Conservation (phyloP, 1,140 invertebrate species). For the Drosophila tropicalis region DNA sequence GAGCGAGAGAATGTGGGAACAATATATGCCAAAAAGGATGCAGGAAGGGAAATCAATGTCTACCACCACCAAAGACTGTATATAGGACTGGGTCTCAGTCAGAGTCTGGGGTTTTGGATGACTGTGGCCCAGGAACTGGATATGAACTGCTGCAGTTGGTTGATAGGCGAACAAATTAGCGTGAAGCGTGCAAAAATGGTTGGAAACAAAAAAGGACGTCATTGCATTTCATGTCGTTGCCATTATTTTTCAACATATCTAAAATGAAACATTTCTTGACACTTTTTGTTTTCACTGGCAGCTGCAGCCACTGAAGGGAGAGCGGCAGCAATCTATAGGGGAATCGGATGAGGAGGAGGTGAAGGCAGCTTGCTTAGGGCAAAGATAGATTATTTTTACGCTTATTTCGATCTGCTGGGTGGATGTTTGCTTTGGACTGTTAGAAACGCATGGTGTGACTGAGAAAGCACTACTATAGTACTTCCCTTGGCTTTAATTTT, state of each 20-base stretch:
- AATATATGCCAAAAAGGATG: constrained; percentile 48
- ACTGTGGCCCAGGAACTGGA: constrained; percentile 7
- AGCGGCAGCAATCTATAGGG: constrained; percentile 26
- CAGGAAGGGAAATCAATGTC: constrained; percentile 20
- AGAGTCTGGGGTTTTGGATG: not conserved
- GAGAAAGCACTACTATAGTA: constrained; percentile 18
- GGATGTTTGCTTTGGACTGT: constrained; percentile 80
- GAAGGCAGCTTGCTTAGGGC: constrained; percentile 73
- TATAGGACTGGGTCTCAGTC: not conserved
- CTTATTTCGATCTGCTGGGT: constrained; percentile 80
- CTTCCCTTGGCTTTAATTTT: not conserved
- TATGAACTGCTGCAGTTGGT: constrained; percentile 18
- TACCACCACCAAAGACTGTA: not conserved
- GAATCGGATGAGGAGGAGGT: constrained; percentile 30
- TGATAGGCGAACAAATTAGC: constrained; percentile 79
- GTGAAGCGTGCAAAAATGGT: constrained; percentile 78
- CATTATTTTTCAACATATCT: constrained; percentile 80
- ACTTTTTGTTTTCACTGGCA: constrained; percentile 55
- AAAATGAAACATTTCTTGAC: constrained; percentile 82
- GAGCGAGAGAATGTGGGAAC: not conserved
- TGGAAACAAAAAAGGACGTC: constrained; percentile 49
- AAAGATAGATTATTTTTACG: constrained; percentile 81
- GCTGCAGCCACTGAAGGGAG: constrained; percentile 43
- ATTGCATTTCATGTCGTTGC: constrained; percentile 20
- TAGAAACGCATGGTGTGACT: constrained; percentile 81